Base-by-base conservation (phyloP, 92 coral and sea anemone genomes). In the Epizoanthus stellaris region DNA sequence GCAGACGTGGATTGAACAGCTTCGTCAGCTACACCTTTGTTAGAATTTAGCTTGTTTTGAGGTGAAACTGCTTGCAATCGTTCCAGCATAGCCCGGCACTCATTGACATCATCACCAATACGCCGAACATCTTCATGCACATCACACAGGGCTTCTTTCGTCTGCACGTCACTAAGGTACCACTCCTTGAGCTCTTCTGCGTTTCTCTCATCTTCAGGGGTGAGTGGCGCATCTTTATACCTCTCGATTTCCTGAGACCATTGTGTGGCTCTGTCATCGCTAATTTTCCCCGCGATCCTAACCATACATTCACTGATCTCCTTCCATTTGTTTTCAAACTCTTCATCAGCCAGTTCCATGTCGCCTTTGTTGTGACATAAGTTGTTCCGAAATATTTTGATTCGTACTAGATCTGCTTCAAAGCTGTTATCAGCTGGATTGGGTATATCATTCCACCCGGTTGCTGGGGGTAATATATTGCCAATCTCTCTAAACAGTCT, bases 371-470 rank as follows among this genome's bases (percentile, higher is more conserved):
- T 61, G 59, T 60, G 77, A 57, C 20, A 77, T 14, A 45, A 17
- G 40, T 68, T 54, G 56, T 86, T 86, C 67, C 89, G 89, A 59
- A 59, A 86, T 34, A 25, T n/a, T 68, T 67, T 86, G n/a, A 86
- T 79, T 66, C 89, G 80, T n/a, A 67, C 59, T 14, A 86, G 60
- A 23, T 86, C 85, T 15, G 85, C 89, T 72, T 64, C 65, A 19
- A 54, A 14, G 52, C 56, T 39, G 9, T 77, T 19, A 45, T 86
- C 89, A 0, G 89, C 38, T 4, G 39, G 6, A 8, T 17, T n/a
- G 15, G 89, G 89, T 40, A 36, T 14, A 11, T 20, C 40, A 36
- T 69, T 53, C 89, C 85, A 77, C 36, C 79, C 53, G 0, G 74
- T 71, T 17, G 64, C 14, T 11, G 56, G 85, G 1, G 89, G 85